Percentiles rank a stretch among this genome's conserved stretches.
Conservation (phyloP, 35 echinoderm and acorn worm species). For the Eucidaris tribuloides region DNA sequence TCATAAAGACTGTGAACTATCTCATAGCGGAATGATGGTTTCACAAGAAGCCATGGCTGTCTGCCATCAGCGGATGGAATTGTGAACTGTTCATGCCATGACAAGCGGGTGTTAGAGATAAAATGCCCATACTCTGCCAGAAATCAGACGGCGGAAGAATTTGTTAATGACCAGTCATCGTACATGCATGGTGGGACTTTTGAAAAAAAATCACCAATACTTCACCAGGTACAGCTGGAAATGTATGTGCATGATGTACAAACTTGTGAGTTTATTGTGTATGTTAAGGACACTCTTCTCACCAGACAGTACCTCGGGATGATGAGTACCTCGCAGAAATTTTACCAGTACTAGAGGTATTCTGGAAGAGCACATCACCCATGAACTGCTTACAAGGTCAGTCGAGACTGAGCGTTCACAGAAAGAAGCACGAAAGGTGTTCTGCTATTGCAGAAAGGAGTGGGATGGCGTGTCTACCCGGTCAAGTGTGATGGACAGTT, state of each 20-base stretch:
- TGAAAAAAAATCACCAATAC: not conserved
- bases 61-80: not conserved
- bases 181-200: not conserved
- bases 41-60: not conserved
- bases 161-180: not conserved
- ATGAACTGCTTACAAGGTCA: not conserved
- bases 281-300: not conserved
- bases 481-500: not conserved
- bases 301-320: not conserved
- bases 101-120: not conserved
- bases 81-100: not conserved
- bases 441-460: not conserved
- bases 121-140: slow-evolving; percentile 3
- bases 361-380: not conserved
- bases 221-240: not conserved
- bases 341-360: not conserved
- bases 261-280: not conserved
- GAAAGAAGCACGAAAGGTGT: not conserved
- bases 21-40: not conserved
- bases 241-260: not conserved
- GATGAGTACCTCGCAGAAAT: not conserved
- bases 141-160: not conserved
- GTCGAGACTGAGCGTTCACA: not conserved
- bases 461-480: not conserved
- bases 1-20: not conserved